Evolutionary conservation across 2,113 vertebrate genomes (phyloP), one percentile per base, ranked within the genome.

Genomic region (Physeter macrocephalus): DNA sequence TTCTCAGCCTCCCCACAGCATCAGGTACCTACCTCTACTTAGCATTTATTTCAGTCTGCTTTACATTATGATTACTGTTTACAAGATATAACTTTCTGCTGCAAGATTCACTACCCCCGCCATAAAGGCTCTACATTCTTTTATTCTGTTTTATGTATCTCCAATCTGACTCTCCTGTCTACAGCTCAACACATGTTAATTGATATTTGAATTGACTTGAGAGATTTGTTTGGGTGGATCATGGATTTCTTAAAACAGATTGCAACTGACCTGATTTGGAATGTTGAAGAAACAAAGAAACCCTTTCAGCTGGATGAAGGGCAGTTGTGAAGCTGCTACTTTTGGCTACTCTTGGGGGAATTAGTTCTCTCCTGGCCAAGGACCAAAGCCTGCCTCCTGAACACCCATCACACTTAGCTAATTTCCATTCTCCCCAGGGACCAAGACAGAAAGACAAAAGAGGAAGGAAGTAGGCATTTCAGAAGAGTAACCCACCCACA

Each of bases 361-460:
- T 98, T 97, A 23, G 49, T 96, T 97, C 72, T 97, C n/a, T 95
- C 78, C 97, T 97, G 97, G 97, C 97, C n/a, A 61, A 52, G 43
- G 52, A 97, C 97, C 96, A 97, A 98, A 93, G 43, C 86, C 96
- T 96, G 97, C 96, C 96, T 97, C 82, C 97, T 93, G 92, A 96
- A 97, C 96, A 97, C 96, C 95, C 96, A 95, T 96, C 90, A 92
- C 90, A 97, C 64, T 90, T 62, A 96, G 87, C 94, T 97, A 96
- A 97, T 97, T 97, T 97, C 96, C 87, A 97, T 97, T 96, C 96
- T 97, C 97, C 90, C 96, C 87, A 88, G 97, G 96, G 92, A 97
- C 95, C 87, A 95, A 96, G 96, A 96, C 96, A 96, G 94, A 95
- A 96, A 96, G 72, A 98, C 97, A 98, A 97, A 97, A 96, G 97